A percentile compares a stretch with the other conserved stretches of the same genome.
phyloP scores from a whole-genome alignment of 2,113 vertebrate genomes.

The Microtus montanus region DNA sequence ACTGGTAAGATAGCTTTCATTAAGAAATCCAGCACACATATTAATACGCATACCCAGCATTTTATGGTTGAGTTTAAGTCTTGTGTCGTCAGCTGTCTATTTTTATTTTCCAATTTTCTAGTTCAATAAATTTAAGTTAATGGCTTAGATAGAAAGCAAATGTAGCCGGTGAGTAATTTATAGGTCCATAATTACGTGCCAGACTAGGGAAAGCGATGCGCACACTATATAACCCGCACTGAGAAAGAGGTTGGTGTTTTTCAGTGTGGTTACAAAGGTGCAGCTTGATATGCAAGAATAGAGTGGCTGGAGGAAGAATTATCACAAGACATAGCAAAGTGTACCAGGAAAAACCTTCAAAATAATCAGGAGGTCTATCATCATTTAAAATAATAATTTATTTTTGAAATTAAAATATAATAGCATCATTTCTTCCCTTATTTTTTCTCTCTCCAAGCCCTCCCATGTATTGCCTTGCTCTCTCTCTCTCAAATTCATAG shows the following conservation, averaged over 20 bases:
- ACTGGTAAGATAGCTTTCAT: background rate
- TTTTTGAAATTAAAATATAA: background rate
- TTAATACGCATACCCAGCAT: background rate
- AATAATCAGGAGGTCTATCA: background rate
- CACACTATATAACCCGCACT: background rate
- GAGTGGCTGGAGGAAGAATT: background rate
- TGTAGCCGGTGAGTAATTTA: constrained; percentile 31
- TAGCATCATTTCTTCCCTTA: background rate
- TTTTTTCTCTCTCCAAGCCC: background rate
- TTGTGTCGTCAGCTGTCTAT: constrained; percentile 9
- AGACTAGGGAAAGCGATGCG: background rate
- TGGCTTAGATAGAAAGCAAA: constrained; percentile 48
- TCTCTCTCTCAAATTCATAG: background rate
- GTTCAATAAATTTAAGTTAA: constrained; percentile 61
- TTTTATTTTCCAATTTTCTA: constrained; percentile 67
- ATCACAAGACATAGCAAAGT: constrained; percentile 8
- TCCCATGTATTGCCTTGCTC: background rate
- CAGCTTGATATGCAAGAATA: background rate
- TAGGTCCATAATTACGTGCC: background rate
- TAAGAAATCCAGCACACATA: background rate
- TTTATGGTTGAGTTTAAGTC: constrained; percentile 51
- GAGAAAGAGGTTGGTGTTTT: background rate
- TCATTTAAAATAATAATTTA: background rate
- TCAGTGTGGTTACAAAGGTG: background rate
- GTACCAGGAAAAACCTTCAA: background rate